phyloP scores from a whole-genome alignment of 2,888 invertebrate species.

The Parnassius mnemosyne region DNA sequence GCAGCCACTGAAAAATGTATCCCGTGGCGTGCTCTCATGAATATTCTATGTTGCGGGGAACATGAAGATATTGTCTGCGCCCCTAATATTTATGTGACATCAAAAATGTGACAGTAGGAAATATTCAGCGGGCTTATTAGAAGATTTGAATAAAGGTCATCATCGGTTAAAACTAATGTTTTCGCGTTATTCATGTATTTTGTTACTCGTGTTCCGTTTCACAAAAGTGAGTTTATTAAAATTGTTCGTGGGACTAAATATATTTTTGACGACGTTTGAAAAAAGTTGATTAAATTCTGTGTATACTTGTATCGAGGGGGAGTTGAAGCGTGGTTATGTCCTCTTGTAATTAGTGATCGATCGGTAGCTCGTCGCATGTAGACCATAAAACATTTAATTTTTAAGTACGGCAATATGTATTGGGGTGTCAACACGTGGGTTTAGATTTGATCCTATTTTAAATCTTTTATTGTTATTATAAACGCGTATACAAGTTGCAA shows the following conservation, averaged over 20 bases:
- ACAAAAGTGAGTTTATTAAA: slow-evolving; percentile 11
- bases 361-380: too few species aligned
- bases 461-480: too few species aligned
- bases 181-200: slow-evolving; percentile 4
- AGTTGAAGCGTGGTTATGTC: neutral
- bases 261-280: neutral
- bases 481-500: too few species aligned
- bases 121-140: slow-evolving; percentile 19
- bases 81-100: slow-evolving; percentile 25
- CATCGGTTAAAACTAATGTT: neutral
- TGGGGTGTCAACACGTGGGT: too few species aligned
- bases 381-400: too few species aligned
- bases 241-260: neutral
- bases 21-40: slow-evolving; percentile 21
- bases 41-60: slow-evolving; percentile 22
- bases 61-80: slow-evolving; percentile 22
- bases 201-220: neutral
- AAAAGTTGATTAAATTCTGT: slow-evolving; percentile 1
- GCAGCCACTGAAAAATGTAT: slow-evolving; percentile 25
- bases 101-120: slow-evolving; percentile 23
- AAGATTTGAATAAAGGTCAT: slow-evolving; percentile 3
- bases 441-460: too few species aligned
- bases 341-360: neutral
- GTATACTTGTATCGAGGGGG: neutral
- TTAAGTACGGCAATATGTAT: too few species aligned